These are phyloP conservation scores for Pygathrix nemaeus DNA, from an alignment of 2,113 vertebrate species.

Conservation along the genomic window DNA sequence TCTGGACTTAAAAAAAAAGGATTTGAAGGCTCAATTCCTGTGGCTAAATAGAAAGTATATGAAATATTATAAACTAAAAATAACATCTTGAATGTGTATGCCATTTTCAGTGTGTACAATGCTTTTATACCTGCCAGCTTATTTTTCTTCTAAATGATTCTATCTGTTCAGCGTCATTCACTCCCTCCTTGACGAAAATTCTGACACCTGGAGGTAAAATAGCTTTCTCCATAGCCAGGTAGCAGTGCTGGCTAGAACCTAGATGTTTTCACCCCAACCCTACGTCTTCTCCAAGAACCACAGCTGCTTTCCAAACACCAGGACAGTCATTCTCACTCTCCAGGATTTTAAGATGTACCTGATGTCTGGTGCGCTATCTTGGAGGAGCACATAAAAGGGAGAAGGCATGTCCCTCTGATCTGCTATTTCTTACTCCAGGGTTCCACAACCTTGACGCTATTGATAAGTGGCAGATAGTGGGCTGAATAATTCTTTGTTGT, in stretches of 20 bases:
- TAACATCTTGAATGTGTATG: fast-evolving
- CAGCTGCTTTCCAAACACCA: background rate
- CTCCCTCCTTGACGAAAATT: background rate
- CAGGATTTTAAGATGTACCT: too few species aligned
- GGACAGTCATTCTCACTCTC: fast-evolving
- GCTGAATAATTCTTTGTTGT: fast-evolving
- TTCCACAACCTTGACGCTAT: fast-evolving
- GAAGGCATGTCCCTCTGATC: too few species aligned
- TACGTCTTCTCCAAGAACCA: background rate
- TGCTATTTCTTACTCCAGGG: background rate
- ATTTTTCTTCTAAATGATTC: fast-evolving
- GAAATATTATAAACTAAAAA: background rate
- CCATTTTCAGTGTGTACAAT: fast-evolving
- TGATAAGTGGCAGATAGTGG: fast-evolving
- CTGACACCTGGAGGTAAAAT: background rate
- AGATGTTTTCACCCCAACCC: fast-evolving
- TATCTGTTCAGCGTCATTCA: background rate
- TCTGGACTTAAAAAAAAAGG: background rate
- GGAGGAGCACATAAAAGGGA: fast-evolving
- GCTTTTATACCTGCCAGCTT: fast-evolving
- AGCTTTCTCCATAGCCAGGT: background rate
- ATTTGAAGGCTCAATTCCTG: background rate
- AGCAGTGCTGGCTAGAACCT: background rate
- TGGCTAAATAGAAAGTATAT: background rate
- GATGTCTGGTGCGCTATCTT: fast-evolving